Percentiles rank a stretch among this genome's conserved stretches.
Conservation (phyloP, 2,888 invertebrate genomes). For the Apodemia mormo region DNA sequence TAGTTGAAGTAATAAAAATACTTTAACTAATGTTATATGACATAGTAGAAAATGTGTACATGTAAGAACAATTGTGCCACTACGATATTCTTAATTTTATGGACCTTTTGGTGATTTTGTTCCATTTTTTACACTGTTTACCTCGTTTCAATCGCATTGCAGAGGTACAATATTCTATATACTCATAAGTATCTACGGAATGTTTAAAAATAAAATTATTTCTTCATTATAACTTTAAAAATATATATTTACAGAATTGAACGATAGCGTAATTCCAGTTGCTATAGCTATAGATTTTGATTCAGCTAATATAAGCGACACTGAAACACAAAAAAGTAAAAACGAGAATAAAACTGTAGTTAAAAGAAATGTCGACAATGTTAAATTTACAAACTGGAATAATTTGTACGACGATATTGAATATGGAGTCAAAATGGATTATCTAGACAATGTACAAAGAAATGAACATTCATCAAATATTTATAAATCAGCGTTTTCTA, state of each 20-base stretch:
- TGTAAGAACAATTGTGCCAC: too few species aligned
- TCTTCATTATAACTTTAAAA: too few species aligned
- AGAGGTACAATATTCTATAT: too few species aligned
- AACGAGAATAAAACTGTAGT: constrained; percentile 45
- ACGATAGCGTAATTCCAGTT: constrained; percentile 25
- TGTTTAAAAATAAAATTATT: too few species aligned
- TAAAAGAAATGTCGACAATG: constrained; percentile 53
- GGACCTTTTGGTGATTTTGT: too few species aligned
- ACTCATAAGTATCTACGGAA: too few species aligned
- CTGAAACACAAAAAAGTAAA: neutral
- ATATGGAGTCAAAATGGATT: constrained; percentile 54
- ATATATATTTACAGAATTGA: constrained; percentile 25
- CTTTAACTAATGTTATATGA: too few species aligned
- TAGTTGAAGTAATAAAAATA: too few species aligned
- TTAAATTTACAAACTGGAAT: constrained; percentile 62
- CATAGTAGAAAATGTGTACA: too few species aligned
- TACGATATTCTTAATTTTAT: too few species aligned
- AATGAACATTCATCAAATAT: constrained; percentile 45
- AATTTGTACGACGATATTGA: constrained; percentile 67
- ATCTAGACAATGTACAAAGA: constrained; percentile 45
- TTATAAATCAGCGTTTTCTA: constrained; percentile 47
- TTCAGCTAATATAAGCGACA: neutral
- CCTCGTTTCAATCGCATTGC: too few species aligned
- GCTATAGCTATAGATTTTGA: constrained; percentile 23
- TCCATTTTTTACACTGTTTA: too few species aligned